Percentiles rank a stretch among this genome's conserved stretches.
phyloP scores from a whole-genome alignment of 2,888 invertebrate species.

The Tanypteryx hageni region DNA sequence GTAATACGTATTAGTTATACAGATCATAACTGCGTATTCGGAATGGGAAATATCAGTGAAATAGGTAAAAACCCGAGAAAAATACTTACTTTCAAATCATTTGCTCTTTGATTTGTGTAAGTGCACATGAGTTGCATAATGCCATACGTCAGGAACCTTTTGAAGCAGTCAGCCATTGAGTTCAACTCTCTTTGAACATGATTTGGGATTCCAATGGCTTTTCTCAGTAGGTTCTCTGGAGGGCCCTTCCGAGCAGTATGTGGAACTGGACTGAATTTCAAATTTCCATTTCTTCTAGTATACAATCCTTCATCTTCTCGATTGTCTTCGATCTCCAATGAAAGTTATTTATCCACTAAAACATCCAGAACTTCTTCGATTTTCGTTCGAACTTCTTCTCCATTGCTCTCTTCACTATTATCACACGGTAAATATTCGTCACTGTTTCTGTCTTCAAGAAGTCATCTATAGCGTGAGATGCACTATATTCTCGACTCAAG shows the following conservation, averaged over 20 bases:
- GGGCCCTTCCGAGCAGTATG: neutral
- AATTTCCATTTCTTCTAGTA: neutral
- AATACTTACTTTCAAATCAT: too few species aligned
- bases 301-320: neutral
- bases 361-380: neutral
- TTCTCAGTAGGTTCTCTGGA: neutral
- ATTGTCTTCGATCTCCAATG: neutral
- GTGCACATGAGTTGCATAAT: neutral
- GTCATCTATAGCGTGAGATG: neutral
- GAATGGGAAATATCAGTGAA: too few species aligned
- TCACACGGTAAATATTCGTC: neutral
- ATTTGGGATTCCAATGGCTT: neutral
- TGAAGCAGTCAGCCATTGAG: neutral
- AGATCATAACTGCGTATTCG: too few species aligned
- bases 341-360: neutral
- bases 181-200: neutral
- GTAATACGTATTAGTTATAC: too few species aligned
- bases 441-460: neutral
- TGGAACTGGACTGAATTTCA: slow-evolving; percentile 5
- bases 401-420: neutral
- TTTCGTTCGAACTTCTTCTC: neutral
- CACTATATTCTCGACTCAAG: neutral
- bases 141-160: neutral
- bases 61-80: too few species aligned
- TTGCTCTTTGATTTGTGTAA: neutral